phyloP scores from a whole-genome alignment of 2,113 vertebrate genomes.

The Pomatorhinus ruficollis region DNA sequence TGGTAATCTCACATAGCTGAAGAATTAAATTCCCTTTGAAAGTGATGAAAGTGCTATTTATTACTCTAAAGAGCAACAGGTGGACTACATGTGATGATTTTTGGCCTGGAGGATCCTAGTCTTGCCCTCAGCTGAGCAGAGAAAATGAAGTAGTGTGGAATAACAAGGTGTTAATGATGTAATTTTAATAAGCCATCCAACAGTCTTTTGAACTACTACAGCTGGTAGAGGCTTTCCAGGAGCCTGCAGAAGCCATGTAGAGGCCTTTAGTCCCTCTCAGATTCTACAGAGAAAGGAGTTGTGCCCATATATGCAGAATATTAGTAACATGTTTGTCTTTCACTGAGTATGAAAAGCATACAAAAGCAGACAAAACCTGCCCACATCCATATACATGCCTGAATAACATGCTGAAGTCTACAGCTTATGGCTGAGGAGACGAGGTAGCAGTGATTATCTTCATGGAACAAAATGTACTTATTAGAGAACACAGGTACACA shows the following conservation, averaged over 20 bases:
- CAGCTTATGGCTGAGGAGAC: not conserved
- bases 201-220: not conserved
- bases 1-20: not conserved
- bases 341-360: not conserved
- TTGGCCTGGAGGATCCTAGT: not conserved
- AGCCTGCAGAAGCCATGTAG: not conserved
- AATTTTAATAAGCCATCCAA: not conserved
- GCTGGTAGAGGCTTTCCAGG: not conserved
- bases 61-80: not conserved
- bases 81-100: not conserved
- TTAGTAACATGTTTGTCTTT: not conserved
- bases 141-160: not conserved
- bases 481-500: not conserved
- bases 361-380: not conserved
- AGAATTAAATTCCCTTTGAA: not conserved
- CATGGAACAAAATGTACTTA: not conserved
- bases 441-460: not conserved
- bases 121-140: not conserved
- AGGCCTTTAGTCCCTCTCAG: not conserved
- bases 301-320: not conserved
- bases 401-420: not conserved
- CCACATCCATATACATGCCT: rapidly evolving
- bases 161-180: not conserved
- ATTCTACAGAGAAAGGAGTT: not conserved
- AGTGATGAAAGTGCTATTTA: not conserved